Evolutionary conservation across 2,888 invertebrate genomes (phyloP).

Genomic region (Trimorus sp.): DNA sequence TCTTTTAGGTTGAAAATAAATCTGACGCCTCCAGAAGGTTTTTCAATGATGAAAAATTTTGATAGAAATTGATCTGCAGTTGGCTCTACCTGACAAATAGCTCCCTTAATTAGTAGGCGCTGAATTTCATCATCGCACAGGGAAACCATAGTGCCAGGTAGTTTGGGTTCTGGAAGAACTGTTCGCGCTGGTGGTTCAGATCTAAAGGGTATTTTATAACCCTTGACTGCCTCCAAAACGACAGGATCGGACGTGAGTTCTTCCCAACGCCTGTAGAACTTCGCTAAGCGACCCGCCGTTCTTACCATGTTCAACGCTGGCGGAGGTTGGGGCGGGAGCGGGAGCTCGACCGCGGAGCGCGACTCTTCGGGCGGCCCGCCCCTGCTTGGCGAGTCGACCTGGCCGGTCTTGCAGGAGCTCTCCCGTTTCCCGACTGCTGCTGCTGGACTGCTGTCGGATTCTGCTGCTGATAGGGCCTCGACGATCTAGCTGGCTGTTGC

Average conservation of each 20-base stretch:
- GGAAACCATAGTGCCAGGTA: no score
- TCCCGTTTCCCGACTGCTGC: slow-evolving; percentile 3
- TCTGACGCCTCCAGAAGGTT: slow-evolving; percentile 15
- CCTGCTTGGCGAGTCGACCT: no score
- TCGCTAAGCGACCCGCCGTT: slow-evolving; percentile 4
- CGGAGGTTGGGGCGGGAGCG: not conserved
- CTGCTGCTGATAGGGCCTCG: not conserved
- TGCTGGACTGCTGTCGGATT: no score
- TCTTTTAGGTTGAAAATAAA: slow-evolving; percentile 29
- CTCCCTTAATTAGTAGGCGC: no score
- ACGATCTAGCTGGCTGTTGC: not conserved
- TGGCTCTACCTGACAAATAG: not conserved
- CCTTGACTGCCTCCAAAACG: slow-evolving; percentile 11
- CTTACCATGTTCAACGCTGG: not conserved
- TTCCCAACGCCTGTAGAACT: not conserved
- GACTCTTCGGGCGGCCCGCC: not conserved
- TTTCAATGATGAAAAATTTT: slow-evolving; percentile 20
- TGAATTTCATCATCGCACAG: no score
- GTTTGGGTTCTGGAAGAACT: not conserved
- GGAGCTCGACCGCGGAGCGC: not conserved
- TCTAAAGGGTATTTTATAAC: slow-evolving; percentile 4
- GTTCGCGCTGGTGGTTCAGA: not conserved
- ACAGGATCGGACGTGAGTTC: slow-evolving; percentile 8
- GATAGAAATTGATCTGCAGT: slow-evolving; percentile 3
- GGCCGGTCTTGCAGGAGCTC: slow-evolving; percentile 5